These are phyloP conservation scores for Lepidonotus clava DNA, from an alignment of 2,888 invertebrate genomes.

Conservation along the genomic window DNA sequence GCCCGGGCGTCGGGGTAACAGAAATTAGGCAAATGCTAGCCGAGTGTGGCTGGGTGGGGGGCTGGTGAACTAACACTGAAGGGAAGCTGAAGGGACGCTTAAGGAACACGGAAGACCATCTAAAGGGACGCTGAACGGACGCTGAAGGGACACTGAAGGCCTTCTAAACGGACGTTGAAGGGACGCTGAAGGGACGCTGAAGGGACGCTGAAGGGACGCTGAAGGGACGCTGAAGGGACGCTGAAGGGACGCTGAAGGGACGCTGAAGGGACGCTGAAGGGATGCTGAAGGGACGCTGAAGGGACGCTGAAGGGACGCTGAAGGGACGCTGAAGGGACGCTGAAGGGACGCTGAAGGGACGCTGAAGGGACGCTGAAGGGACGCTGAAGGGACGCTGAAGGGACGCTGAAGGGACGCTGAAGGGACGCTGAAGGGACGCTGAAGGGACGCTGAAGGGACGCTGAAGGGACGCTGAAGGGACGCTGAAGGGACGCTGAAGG, in stretches of 20 bases:
- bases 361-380: too few species aligned
- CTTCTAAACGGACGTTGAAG: neutral
- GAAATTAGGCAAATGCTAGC: neutral
- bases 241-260: neutral
- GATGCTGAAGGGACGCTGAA: too few species aligned
- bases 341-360: neutral
- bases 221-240: too few species aligned
- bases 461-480: too few species aligned
- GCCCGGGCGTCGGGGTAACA: neutral
- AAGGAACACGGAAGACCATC: neutral
- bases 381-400: too few species aligned
- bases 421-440: neutral
- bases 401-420: neutral
- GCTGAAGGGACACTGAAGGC: too few species aligned
- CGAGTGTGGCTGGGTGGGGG: too few species aligned
- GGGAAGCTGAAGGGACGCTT: neutral
- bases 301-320: too few species aligned
- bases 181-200: neutral
- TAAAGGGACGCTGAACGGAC: too few species aligned
- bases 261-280: neutral
- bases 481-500: neutral
- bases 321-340: neutral
- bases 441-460: too few species aligned
- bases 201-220: too few species aligned
- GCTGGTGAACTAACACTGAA: too few species aligned